Conservation (phyloP, 2,113 vertebrate genomes). For the Eretmodus cyanostictus region DNA sequence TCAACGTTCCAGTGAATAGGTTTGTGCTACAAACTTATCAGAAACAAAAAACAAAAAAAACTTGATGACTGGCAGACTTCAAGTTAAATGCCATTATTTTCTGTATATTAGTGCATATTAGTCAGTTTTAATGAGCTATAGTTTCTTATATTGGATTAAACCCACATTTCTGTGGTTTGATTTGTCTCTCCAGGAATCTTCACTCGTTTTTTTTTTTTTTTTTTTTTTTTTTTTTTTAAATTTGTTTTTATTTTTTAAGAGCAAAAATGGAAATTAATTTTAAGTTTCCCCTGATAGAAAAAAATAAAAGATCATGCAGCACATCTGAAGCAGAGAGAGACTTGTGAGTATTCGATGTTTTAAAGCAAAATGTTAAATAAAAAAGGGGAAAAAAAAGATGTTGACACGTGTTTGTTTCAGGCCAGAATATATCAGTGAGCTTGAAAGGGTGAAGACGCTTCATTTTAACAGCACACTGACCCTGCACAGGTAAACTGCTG, state of each 20-base stretch:
- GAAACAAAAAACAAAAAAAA: not conserved
- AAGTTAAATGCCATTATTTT: not conserved
- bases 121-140: not conserved
- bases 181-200: not conserved
- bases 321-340: slow-evolving; percentile 52
- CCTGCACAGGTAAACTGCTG: slow-evolving; percentile 62
- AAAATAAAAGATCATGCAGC: slow-evolving; percentile 45
- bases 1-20: too few species aligned
- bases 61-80: not conserved
- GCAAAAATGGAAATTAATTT: not conserved
- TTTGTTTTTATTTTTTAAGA: not conserved
- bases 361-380: not conserved
- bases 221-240: not conserved
- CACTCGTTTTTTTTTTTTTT: not conserved
- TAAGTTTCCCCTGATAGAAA: slow-evolving; percentile 23
- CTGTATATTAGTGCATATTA: not conserved
- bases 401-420: slow-evolving; percentile 13
- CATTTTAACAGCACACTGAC: slow-evolving; percentile 67
- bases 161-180: not conserved
- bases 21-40: too few species aligned
- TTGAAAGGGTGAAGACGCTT: slow-evolving; percentile 57
- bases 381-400: not conserved
- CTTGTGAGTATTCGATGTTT: slow-evolving; percentile 50
- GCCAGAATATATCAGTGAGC: slow-evolving; percentile 52
- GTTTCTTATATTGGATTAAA: not conserved